phyloP scores from a whole-genome alignment of 2,888 invertebrate genomes.

The Morinoia aosen region DNA sequence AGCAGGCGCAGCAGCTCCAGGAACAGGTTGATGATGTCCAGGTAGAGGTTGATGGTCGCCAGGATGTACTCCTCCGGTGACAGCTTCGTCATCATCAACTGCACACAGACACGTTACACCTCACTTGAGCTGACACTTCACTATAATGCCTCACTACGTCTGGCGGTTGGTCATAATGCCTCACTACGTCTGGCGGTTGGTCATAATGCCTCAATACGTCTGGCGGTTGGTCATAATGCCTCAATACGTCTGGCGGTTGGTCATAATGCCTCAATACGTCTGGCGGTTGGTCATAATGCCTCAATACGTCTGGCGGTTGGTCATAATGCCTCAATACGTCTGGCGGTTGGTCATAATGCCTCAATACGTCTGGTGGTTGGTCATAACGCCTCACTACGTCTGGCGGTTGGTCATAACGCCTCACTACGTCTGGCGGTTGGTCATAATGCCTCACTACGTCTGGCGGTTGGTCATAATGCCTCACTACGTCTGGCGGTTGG shows the following conservation, averaged over 20 bases:
- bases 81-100: constrained; percentile 83
- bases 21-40: constrained; percentile 90
- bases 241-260: not conserved
- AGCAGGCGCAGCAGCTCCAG: constrained; percentile 78
- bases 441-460: not conserved
- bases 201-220: no score
- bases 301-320: not conserved
- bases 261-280: not conserved
- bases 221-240: not conserved
- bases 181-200: no score
- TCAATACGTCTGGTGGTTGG: not conserved
- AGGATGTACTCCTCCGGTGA: constrained; percentile 90
- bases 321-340: not conserved
- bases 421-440: no score
- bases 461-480: not conserved
- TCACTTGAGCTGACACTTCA: not conserved
- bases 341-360: not conserved
- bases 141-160: not conserved
- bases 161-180: not conserved
- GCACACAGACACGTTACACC: constrained; percentile 65
- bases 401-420: no score
- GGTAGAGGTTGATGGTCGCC: constrained; percentile 87
- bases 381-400: not conserved
- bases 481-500: not conserved
- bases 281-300: not conserved